Percentiles rank a stretch among this genome's conserved stretches.
Evolutionary conservation across 2,113 vertebrate genomes (phyloP).

Genomic region (Pseudorhombus dupliciocellatus): DNA sequence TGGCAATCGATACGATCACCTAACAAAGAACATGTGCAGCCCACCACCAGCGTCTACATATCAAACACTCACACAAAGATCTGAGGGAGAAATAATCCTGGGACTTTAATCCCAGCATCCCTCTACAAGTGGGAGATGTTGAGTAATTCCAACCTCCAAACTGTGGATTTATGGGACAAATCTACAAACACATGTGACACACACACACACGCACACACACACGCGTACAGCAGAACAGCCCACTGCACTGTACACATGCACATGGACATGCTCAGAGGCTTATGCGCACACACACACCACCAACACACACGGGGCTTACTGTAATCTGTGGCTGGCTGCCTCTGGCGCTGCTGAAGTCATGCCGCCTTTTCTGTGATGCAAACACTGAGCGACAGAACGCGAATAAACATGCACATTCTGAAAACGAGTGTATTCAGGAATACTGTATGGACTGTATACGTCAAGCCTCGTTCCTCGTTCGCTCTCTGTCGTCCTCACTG

Average conservation of each 20-base stretch:
- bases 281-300: constrained; percentile 16
- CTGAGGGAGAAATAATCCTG: constrained; percentile 62
- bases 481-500: background rate
- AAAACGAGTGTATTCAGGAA: background rate
- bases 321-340: constrained; percentile 62
- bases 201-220: constrained; percentile 15
- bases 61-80: constrained; percentile 40
- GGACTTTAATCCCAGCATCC: constrained; percentile 56
- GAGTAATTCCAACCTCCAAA: constrained; percentile 71
- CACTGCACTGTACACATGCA: constrained; percentile 32
- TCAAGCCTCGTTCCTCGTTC: background rate
- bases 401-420: constrained; percentile 5
- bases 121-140: constrained; percentile 50
- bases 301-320: constrained; percentile 50
- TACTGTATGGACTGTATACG: background rate
- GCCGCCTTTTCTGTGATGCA: constrained; percentile 31
- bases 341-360: constrained; percentile 55
- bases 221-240: background rate
- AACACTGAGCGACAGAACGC: constrained; percentile 30
- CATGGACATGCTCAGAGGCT: constrained; percentile 44
- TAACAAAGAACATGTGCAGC: constrained; percentile 23
- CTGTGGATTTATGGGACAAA: constrained; percentile 56
- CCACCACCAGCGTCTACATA: constrained; percentile 15
- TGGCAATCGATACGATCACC: constrained; percentile 24
- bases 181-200: constrained; percentile 50